Conservation (phyloP, 2,888 invertebrate species). For the Drosophila sordidula region DNA sequence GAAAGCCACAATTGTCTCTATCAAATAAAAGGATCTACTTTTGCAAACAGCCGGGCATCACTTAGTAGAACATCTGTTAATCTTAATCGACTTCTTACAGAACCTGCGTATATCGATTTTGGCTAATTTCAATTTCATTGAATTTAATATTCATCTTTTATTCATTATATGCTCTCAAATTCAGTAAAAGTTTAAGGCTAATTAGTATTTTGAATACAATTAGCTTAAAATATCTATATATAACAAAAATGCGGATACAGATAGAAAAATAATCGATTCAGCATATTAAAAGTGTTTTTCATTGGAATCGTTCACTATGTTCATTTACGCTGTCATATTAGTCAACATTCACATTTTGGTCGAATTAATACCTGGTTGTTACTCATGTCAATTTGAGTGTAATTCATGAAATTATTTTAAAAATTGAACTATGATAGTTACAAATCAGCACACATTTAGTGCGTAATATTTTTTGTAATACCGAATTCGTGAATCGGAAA, state of each 20-base stretch:
- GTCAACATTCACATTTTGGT: background rate
- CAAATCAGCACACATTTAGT: background rate
- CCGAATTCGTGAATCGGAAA: background rate
- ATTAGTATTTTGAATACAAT: too few species aligned
- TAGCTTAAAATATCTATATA: too few species aligned
- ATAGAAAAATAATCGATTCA: too few species aligned
- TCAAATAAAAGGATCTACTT: background rate
- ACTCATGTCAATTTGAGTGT: background rate
- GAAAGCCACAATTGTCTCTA: background rate
- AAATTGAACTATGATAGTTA: background rate
- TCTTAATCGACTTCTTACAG: background rate
- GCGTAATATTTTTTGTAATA: background rate
- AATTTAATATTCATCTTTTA: too few species aligned
- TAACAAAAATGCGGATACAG: too few species aligned
- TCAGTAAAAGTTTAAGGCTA: too few species aligned
- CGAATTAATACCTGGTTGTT: background rate
- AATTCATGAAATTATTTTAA: background rate
- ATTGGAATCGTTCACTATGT: background rate
- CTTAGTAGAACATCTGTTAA: background rate
- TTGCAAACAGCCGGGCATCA: background rate
- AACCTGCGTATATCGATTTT: background rate
- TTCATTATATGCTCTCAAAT: too few species aligned
- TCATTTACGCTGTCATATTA: background rate
- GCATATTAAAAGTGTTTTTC: too few species aligned
- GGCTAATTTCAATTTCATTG: background rate